Evolutionary conservation across 2,113 vertebrate species (phyloP).

Genomic region (Semnornis frantzii): DNA sequence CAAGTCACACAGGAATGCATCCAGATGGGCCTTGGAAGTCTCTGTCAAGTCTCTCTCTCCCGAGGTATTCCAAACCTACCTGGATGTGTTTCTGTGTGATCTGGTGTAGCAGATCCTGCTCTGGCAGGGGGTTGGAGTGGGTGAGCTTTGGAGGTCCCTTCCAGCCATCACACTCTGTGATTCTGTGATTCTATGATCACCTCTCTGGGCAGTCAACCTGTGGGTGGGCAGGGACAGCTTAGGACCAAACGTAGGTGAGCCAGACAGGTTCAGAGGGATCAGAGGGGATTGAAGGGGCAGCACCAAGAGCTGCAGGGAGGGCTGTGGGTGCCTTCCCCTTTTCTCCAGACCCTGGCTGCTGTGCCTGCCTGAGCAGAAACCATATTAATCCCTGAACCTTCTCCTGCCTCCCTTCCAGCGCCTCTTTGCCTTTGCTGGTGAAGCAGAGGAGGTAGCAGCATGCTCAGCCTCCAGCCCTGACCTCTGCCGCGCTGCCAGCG

Average conservation of each 20-base stretch:
- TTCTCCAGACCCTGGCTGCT: fast-evolving
- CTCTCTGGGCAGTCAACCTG: too few species aligned
- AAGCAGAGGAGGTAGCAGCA: not conserved
- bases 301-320: not conserved
- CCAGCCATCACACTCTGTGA: too few species aligned
- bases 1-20: too few species aligned
- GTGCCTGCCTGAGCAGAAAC: not conserved
- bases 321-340: fast-evolving
- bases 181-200: too few species aligned
- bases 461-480: constrained; percentile 1
- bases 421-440: not conserved
- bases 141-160: too few species aligned
- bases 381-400: not conserved
- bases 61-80: too few species aligned
- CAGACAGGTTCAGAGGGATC: fast-evolving
- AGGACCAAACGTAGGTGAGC: fast-evolving
- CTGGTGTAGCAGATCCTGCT: too few species aligned
- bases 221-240: not conserved
- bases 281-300: too few species aligned
- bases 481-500: not conserved
- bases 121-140: too few species aligned
- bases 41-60: too few species aligned
- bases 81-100: too few species aligned
- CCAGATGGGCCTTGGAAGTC: too few species aligned
- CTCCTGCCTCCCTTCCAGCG: not conserved